Evolutionary conservation across 2,113 vertebrate species (phyloP).

Genomic region (Tachycineta bicolor): DNA sequence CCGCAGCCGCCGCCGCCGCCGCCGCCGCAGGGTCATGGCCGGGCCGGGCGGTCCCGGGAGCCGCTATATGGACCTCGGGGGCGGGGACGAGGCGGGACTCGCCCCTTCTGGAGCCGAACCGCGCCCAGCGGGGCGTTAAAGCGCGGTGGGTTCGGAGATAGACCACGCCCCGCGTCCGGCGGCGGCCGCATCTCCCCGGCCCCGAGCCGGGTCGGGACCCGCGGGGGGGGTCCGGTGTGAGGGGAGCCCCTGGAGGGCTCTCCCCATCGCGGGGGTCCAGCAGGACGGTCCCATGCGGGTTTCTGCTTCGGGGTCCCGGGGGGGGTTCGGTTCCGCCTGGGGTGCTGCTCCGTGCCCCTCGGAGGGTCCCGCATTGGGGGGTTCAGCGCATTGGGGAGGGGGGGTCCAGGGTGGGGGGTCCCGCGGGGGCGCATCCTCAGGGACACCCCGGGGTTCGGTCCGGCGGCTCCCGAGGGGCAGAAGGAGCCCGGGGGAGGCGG

Average conservation of each 20-base stretch:
- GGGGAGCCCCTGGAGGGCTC: too few relatives aligned
- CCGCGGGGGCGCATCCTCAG: background rate
- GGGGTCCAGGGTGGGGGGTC: background rate
- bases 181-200: too few relatives aligned
- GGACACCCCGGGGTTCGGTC: accelerated
- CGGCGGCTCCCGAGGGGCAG: background rate
- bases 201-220: too few relatives aligned
- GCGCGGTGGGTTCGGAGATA: too few relatives aligned
- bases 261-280: background rate
- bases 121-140: background rate
- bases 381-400: too few relatives aligned
- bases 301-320: background rate
- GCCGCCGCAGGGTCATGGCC: slow-evolving; percentile 78
- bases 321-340: too few relatives aligned
- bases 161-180: background rate
- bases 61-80: background rate
- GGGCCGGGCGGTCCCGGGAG: background rate
- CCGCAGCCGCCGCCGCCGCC: slow-evolving; percentile 68
- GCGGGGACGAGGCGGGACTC: background rate
- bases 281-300: background rate
- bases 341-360: background rate
- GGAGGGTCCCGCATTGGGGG: background rate
- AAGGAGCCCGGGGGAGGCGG: background rate
- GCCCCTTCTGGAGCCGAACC: background rate
- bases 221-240: background rate